Evolutionary conservation across 2,797 vertebrate species (phyloP).

Genomic region (Ispidina lecontei): DNA sequence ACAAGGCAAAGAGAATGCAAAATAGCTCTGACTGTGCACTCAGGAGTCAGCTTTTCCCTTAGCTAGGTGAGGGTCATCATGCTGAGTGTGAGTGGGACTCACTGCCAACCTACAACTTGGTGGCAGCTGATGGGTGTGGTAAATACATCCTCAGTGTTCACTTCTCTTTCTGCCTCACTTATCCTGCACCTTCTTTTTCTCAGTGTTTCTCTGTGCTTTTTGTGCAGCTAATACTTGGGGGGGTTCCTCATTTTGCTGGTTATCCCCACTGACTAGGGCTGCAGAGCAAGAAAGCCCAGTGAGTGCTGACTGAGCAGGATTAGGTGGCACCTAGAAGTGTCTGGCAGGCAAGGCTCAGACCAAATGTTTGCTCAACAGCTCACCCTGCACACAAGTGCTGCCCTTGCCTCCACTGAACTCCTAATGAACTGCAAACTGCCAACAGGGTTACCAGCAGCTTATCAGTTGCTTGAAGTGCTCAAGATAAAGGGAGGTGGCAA

Average conservation of each 20-base stretch:
- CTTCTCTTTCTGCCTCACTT: neutral
- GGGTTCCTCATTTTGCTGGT: neutral
- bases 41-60: neutral
- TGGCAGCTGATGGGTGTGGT: neutral
- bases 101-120: neutral
- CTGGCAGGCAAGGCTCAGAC: neutral
- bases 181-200: neutral
- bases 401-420: neutral
- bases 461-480: neutral
- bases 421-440: conserved; percentile 26
- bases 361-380: neutral
- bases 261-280: neutral
- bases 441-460: neutral
- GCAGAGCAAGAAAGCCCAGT: neutral
- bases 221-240: neutral
- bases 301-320: neutral
- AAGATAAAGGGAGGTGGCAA: neutral
- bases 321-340: neutral
- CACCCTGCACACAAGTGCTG: neutral
- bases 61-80: neutral
- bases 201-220: neutral
- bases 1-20: neutral
- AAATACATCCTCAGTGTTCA: neutral
- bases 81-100: neutral
- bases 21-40: neutral